Percentiles rank a stretch among this genome's conserved stretches.
phyloP scores from a whole-genome alignment of 2,113 vertebrate genomes.

The Sceloporus tristichus region DNA sequence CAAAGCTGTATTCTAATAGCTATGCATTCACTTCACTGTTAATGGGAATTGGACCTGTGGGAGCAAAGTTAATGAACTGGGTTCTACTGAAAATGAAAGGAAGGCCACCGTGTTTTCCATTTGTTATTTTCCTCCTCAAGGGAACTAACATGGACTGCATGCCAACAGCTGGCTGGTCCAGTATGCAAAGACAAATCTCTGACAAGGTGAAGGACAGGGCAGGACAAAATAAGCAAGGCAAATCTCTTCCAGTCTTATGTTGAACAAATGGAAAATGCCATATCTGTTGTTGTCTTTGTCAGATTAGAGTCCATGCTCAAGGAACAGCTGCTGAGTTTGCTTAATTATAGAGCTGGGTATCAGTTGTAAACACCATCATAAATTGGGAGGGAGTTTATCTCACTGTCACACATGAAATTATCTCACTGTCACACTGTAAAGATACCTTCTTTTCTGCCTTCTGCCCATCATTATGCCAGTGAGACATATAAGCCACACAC shows the following conservation, averaged over 20 bases:
- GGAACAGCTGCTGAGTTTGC: not conserved
- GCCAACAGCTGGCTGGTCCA: not conserved
- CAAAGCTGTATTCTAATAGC: too few relatives aligned
- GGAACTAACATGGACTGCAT: not conserved
- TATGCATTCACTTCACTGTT: too few relatives aligned
- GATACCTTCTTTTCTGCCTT: not conserved
- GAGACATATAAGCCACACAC: not conserved
- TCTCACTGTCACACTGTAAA: not conserved
- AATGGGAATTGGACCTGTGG: too few relatives aligned
- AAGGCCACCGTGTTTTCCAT: not conserved
- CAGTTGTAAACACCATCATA: not conserved
- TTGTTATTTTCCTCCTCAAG: not conserved
- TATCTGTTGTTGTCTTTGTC: not conserved
- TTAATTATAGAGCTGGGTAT: slow-evolving; percentile 15
- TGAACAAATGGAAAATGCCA: too few relatives aligned
- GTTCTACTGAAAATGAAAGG: too few relatives aligned
- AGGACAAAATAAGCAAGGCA: not conserved
- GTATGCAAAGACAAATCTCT: not conserved
- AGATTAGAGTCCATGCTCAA: not conserved
- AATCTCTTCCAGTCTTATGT: too few relatives aligned
- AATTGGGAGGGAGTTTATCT: not conserved
- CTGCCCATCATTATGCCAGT: not conserved
- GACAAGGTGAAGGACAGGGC: not conserved
- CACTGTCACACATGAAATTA: not conserved
- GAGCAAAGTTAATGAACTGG: too few relatives aligned